Evolutionary conservation across 1,140 invertebrate genomes (phyloP).

Genomic region (Eupristina koningsbergeri): DNA sequence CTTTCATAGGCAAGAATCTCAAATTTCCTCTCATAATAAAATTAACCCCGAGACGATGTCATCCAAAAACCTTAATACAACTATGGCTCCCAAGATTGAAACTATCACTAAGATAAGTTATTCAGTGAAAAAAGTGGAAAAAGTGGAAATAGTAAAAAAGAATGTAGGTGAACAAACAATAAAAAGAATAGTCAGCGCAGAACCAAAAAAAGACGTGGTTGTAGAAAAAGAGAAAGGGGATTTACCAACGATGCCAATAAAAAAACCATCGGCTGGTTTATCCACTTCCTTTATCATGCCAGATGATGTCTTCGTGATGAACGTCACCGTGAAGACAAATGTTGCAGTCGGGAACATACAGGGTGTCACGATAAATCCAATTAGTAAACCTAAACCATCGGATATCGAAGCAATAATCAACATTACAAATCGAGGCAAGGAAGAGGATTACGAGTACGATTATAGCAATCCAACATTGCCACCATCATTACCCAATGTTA

Average conservation of each 20-base stretch:
- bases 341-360: conserved; percentile 66
- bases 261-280: conserved; percentile 51
- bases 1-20: not conserved
- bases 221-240: not conserved
- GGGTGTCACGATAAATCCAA: conserved; percentile 64
- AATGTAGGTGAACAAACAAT: not conserved
- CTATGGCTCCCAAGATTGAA: not conserved
- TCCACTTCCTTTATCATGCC: conserved; percentile 63
- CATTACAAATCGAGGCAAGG: conserved; percentile 67
- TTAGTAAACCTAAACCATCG: conserved; percentile 63
- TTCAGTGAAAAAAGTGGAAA: not conserved
- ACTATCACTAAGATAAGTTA: not conserved
- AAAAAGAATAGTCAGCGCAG: not conserved
- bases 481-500: conserved; percentile 82
- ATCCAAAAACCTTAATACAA: conserved; percentile 1
- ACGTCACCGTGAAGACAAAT: conserved; percentile 70
- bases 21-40: conserved; percentile 1
- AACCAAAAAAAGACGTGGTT: not conserved
- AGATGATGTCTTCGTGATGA: conserved; percentile 67
- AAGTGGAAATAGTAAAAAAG: not conserved
- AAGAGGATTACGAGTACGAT: conserved; percentile 76
- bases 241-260: conserved; percentile 23
- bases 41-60: not conserved
- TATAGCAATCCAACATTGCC: conserved; percentile 80
- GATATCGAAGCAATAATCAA: conserved; percentile 71